These are phyloP conservation scores for Phalacrocorax pelagicus DNA, from an alignment of 2,113 vertebrate species.

Conservation along the genomic window DNA sequence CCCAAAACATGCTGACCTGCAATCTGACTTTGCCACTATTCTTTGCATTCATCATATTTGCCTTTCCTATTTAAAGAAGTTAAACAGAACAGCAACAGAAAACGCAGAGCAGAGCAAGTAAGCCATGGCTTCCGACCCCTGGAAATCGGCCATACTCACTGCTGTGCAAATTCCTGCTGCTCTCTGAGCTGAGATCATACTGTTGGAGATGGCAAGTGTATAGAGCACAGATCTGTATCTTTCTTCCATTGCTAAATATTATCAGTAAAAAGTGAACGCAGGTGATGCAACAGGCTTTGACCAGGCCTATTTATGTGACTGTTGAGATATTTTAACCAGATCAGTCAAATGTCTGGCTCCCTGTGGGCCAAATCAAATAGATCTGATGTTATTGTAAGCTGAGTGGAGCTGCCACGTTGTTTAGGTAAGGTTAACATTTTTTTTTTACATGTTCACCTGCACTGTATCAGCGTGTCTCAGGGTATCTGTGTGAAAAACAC, in stretches of 20 bases:
- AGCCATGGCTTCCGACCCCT: conserved; percentile 52
- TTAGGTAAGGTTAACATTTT: background rate
- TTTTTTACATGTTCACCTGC: background rate
- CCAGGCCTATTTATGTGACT: conserved; percentile 5
- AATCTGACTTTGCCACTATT: background rate
- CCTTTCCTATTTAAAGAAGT: background rate
- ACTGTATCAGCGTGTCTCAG: fast-evolving
- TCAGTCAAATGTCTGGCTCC: background rate
- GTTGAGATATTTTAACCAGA: conserved; percentile 21
- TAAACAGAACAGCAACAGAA: background rate
- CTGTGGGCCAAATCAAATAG: background rate
- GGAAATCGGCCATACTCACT: conserved; percentile 32
- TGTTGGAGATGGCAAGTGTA: conserved; percentile 47
- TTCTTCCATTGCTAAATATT: conserved; percentile 51
- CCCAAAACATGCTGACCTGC: background rate
- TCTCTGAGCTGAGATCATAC: conserved; percentile 66
- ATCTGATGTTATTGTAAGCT: background rate
- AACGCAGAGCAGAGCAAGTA: background rate
- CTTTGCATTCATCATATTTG: conserved; percentile 2
- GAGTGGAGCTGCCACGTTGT: background rate
- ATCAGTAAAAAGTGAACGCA: conserved; percentile 43
- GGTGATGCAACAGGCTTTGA: conserved; percentile 43
- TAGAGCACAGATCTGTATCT: conserved; percentile 50
- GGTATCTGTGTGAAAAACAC: background rate
- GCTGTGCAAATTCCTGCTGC: conserved; percentile 62